Evolutionary conservation across 1,140 invertebrate species (phyloP).

Genomic region (Batillaria attramentaria): DNA sequence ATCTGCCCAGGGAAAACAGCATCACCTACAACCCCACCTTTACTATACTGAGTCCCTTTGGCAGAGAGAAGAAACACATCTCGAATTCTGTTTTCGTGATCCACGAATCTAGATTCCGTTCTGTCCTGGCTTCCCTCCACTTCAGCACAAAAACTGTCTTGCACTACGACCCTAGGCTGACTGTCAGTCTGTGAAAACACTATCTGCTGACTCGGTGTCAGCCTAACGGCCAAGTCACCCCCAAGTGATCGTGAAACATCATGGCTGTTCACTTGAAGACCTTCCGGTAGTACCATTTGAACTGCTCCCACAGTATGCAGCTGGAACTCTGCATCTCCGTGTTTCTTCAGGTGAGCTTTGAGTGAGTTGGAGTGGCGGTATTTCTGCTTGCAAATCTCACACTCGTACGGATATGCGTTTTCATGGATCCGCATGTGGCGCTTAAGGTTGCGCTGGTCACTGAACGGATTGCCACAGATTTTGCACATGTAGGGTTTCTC

Average conservation of each 20-base stretch:
- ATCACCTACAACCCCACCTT: too few species aligned
- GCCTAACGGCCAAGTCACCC: not conserved
- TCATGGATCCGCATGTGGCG: slow-evolving; percentile 59
- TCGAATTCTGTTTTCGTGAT: too few species aligned
- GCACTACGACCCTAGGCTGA: not conserved
- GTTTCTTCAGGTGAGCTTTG: slow-evolving; percentile 52
- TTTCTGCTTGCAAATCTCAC: slow-evolving; percentile 47
- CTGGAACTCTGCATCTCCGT: slow-evolving; percentile 23
- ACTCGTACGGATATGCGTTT: slow-evolving; percentile 54
- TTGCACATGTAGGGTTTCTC: slow-evolving; percentile 53
- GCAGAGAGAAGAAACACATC: too few species aligned
- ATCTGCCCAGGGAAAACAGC: too few species aligned
- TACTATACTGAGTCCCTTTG: too few species aligned
- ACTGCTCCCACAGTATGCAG: not conserved
- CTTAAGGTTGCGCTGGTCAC: slow-evolving; percentile 54
- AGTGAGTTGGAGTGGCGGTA: slow-evolving; percentile 61
- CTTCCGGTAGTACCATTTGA: not conserved
- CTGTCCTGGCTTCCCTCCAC: too few species aligned
- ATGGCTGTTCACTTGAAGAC: not conserved
- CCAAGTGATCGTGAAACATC: not conserved
- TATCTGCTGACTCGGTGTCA: not conserved
- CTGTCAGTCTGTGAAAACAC: not conserved
- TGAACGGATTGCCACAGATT: slow-evolving; percentile 50
- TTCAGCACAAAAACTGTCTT: too few species aligned
- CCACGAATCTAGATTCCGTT: too few species aligned